phyloP scores from a whole-genome alignment of 2,113 vertebrate species.

The Hypanus sabinus region DNA sequence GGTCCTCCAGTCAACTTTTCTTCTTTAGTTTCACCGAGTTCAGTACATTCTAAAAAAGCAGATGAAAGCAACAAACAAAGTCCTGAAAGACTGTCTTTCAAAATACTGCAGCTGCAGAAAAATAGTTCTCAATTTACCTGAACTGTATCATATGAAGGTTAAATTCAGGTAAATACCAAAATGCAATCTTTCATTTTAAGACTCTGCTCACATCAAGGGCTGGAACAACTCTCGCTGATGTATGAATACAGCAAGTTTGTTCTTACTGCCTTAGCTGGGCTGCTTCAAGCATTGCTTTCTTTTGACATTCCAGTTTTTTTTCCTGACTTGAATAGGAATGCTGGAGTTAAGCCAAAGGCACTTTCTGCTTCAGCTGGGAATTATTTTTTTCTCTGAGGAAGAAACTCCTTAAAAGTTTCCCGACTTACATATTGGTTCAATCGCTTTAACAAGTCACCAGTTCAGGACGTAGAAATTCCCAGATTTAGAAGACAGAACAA shows the following conservation, averaged over 20 bases:
- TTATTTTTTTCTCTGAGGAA: slow-evolving; percentile 55
- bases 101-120: background rate
- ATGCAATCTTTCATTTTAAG: slow-evolving; percentile 24
- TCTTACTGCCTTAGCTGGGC: slow-evolving; percentile 29
- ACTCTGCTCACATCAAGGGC: slow-evolving; percentile 6
- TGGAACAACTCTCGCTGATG: slow-evolving; percentile 8
- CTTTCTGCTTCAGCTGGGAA: slow-evolving; percentile 63
- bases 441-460: slow-evolving; percentile 1
- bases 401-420: slow-evolving; percentile 36
- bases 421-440: slow-evolving; percentile 1
- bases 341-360: slow-evolving; percentile 63
- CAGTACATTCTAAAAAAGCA: background rate
- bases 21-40: background rate
- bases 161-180: slow-evolving; percentile 17
- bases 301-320: slow-evolving; percentile 59
- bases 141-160: background rate
- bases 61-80: slow-evolving; percentile 28
- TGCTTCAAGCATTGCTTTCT: slow-evolving; percentile 51
- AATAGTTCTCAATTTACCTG: slow-evolving; percentile 27
- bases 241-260: slow-evolving; percentile 12
- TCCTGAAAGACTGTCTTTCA: slow-evolving; percentile 15
- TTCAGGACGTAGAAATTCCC: background rate
- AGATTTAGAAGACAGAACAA: slow-evolving; percentile 6
- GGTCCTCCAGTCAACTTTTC: background rate
- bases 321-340: slow-evolving; percentile 53